A percentile compares a stretch with the other conserved stretches of the same genome.
These are phyloP conservation scores for Entosphenus tridentatus DNA, from an alignment of 2,113 vertebrate genomes.

Conservation along the genomic window DNA sequence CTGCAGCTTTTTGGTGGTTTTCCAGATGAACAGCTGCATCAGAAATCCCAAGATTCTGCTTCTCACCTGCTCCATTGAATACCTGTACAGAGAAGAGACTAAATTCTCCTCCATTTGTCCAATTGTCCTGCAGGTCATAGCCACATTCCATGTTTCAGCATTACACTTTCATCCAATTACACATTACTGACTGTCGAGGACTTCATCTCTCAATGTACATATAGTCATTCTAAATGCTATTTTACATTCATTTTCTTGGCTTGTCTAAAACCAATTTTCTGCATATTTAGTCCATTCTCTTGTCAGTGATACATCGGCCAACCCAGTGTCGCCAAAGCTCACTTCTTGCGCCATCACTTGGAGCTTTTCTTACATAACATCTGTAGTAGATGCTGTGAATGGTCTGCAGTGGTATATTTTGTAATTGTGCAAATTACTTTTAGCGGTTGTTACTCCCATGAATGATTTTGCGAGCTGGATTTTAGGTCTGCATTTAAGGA, in stretches of 20 bases:
- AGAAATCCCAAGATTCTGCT: constrained; percentile 91
- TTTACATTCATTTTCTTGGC: not conserved
- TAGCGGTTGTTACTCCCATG: no score
- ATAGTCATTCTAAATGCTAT: not conserved
- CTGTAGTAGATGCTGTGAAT: no score
- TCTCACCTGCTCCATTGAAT: constrained; percentile 90
- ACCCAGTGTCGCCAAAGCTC: no score
- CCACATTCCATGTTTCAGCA: not conserved
- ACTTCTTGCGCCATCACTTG: no score
- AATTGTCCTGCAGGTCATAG: constrained; percentile 67
- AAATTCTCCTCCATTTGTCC: constrained; percentile 95
- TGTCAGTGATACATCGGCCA: no score
- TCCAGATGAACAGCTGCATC: constrained; percentile 75
- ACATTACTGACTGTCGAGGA: not conserved
- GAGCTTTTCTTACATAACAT: no score
- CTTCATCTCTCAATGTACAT: not conserved
- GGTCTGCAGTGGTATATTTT: no score
- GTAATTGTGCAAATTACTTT: no score
- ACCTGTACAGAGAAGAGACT: constrained; percentile 87
- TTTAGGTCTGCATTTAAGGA: no score
- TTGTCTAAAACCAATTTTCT: not conserved
- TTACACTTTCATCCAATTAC: not conserved
- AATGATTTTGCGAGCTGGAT: no score
- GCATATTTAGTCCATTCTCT: no score
- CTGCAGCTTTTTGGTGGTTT: constrained; percentile 1